These are phyloP conservation scores for Rhabdophis nuchalis DNA, from an alignment of 2,797 vertebrate species.

Conservation along the genomic window DNA sequence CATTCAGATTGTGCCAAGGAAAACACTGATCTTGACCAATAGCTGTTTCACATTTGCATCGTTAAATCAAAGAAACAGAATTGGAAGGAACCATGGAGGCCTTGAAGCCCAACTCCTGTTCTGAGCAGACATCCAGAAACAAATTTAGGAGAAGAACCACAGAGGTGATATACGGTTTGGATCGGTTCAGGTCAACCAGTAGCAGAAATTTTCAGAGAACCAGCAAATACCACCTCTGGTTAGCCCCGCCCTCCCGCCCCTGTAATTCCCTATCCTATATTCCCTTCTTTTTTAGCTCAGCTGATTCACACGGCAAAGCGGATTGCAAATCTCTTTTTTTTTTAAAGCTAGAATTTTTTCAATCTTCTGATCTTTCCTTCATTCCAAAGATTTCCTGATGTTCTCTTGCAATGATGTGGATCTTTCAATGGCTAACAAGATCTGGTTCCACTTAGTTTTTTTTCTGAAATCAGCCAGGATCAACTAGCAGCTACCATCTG, in stretches of 20 bases:
- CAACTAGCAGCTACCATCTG: not conserved
- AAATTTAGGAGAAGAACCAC: not conserved
- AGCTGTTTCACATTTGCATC: slow-evolving; percentile 40
- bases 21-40: slow-evolving; percentile 50
- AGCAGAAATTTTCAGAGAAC: too few relatives aligned
- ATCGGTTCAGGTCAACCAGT: too few relatives aligned
- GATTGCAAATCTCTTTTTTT: not conserved
- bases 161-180: too few relatives aligned
- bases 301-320: too few relatives aligned
- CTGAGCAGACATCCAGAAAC: not conserved
- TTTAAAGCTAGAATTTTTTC: not conserved
- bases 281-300: too few relatives aligned
- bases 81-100: not conserved
- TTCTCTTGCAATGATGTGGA: not conserved
- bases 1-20: slow-evolving; percentile 60
- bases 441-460: not conserved
- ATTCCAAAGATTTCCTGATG: not conserved
- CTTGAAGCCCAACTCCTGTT: not conserved
- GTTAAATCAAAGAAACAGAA: not conserved
- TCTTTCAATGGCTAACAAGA: not conserved
- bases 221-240: too few relatives aligned
- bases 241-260: too few relatives aligned
- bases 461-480: not conserved
- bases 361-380: not conserved
- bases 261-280: too few relatives aligned